These are phyloP conservation scores for Sarcophaga bullata DNA, from an alignment of 1,140 invertebrate species.

Conservation along the genomic window DNA sequence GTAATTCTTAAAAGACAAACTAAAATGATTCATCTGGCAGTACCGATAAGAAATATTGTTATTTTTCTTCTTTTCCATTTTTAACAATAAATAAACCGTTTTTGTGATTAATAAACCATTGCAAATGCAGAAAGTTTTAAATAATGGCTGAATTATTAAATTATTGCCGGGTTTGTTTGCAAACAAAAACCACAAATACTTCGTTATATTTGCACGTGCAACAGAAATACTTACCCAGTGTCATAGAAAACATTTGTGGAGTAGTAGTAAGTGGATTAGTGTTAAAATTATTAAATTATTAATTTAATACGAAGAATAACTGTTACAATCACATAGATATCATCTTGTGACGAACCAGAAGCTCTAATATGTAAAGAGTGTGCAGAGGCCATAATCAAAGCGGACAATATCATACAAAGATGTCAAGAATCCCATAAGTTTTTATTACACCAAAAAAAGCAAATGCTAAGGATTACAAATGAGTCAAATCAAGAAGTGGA, in stretches of 20 bases:
- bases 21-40: not conserved
- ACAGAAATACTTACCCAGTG: slow-evolving; percentile 29
- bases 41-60: not conserved
- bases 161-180: slow-evolving; percentile 12
- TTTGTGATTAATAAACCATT: too few relatives aligned
- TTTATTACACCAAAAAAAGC: not conserved
- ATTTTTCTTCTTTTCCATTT: not conserved
- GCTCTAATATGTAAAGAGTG: slow-evolving; percentile 10
- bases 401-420: slow-evolving; percentile 20
- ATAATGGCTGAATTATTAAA: not conserved
- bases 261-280: slow-evolving; percentile 6
- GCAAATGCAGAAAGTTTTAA: too few relatives aligned
- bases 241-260: slow-evolving; percentile 26
- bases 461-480: not conserved
- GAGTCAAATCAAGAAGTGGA: not conserved
- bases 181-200: slow-evolving; percentile 6
- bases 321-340: not conserved
- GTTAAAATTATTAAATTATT: not conserved
- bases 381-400: slow-evolving; percentile 2
- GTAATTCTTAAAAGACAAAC: too few relatives aligned
- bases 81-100: not conserved
- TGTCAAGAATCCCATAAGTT: slow-evolving; percentile 27
- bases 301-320: not conserved
- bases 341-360: not conserved
- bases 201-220: slow-evolving; percentile 22